A percentile compares a stretch with the other conserved stretches of the same genome.
These are phyloP conservation scores for Tangara arthus DNA, from an alignment of 2,797 vertebrate genomes.

Conservation along the genomic window DNA sequence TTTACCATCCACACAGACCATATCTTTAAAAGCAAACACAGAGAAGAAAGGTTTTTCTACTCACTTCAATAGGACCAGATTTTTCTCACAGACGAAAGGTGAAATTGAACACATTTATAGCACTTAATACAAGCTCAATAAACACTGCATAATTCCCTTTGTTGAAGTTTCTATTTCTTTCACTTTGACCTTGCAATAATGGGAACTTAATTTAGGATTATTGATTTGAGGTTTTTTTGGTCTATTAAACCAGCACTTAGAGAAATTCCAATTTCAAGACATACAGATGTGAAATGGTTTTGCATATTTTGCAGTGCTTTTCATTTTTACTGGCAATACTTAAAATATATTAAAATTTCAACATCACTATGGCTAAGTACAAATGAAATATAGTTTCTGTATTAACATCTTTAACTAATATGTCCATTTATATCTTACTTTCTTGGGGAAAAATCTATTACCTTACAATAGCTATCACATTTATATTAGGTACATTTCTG, in stretches of 20 bases:
- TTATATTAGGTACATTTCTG: neutral
- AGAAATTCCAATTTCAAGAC: neutral
- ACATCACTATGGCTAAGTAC: neutral
- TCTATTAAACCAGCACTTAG: neutral
- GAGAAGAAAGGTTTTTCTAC: constrained; percentile 42
- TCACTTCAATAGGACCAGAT: neutral
- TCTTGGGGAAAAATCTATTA: neutral
- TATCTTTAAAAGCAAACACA: constrained; percentile 66
- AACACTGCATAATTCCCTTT: neutral
- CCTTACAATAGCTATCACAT: neutral
- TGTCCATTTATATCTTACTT: neutral
- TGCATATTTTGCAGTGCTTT: neutral
- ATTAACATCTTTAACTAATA: neutral
- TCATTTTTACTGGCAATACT: neutral
- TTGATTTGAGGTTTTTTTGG: neutral
- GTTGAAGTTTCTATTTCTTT: neutral
- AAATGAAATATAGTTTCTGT: neutral
- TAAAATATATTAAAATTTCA: neutral
- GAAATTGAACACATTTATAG: neutral
- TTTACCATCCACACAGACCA: constrained; percentile 64
- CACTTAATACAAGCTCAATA: constrained; percentile 12
- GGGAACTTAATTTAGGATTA: neutral
- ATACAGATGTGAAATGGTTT: neutral
- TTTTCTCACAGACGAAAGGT: constrained; percentile 21
- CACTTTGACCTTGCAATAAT: neutral